Evolutionary conservation across 2,113 vertebrate genomes (phyloP), one percentile per base, ranked within the genome.

Genomic region (Rattus norvegicus): DNA sequence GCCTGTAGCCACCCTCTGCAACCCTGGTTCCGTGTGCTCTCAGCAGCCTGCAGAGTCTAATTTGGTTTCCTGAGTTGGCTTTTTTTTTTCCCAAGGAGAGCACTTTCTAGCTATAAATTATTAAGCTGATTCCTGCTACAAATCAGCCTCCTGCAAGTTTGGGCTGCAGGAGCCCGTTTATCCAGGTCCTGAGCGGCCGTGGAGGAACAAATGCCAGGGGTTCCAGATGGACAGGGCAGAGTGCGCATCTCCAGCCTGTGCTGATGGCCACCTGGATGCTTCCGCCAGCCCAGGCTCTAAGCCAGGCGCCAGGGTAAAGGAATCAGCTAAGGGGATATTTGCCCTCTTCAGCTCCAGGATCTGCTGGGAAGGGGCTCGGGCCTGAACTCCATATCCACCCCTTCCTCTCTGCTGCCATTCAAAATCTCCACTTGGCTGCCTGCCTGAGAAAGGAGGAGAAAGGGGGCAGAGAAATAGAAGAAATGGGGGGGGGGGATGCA

Each of bases 391-490:
- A 77, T 22, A 47, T 49, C 0, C 0, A 1, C 1, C 39, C 95
- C 72, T 80, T 56, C 61, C 67, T 81, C 61, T 77, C 47, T 72
- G 54, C 61, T 24, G 59, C 69, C 72, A 92, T 94, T 96, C 93
- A 92, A 86, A 97, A 69, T 70, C 75, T 93, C 95, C 89, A 84
- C 77, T 92, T 98, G 98, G 97, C 93, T 73, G 91, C 52, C 49
- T 96, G 97, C 97, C 98, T 98, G 91, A 96, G 67, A 97, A 36
- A 7, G 79, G 14, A 97, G 94, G 91, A 95, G 83, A 92, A 95
- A 97, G 97, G 93, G 49, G 92, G 97, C 97, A 79, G 97, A 33
- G 67, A 54, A 88, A 24, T 94, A 90, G 97, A 97, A 92, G 98
- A 97, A 98, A 96, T 43, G 92, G 97, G 56, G 36, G 20, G 0